Evolutionary conservation across 2,113 vertebrate species (phyloP).

Genomic region (Tapirus terrestris): DNA sequence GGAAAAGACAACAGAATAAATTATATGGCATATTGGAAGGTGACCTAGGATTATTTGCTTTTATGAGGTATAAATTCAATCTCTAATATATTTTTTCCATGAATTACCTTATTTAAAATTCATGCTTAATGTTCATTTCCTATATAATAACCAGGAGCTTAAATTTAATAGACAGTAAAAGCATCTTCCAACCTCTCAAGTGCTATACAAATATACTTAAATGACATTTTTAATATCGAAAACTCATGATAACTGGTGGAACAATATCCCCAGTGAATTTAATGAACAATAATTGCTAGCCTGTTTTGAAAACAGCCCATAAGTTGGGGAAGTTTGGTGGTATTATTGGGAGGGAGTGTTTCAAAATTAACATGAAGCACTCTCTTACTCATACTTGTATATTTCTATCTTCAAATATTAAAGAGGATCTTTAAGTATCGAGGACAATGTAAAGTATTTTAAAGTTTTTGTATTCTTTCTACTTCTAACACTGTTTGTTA

Average conservation of each 20-base stretch:
- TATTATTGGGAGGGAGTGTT: neutral
- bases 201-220: neutral
- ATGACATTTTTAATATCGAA: neutral
- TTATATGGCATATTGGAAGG: neutral
- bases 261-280: neutral
- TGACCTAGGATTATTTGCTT: neutral
- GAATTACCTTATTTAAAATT: conserved; percentile 5
- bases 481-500: neutral
- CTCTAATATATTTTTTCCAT: neutral
- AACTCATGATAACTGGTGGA: neutral
- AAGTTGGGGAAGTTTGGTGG: neutral
- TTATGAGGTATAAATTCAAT: neutral
- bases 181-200: neutral
- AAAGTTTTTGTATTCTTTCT: neutral
- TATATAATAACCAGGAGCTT: neutral
- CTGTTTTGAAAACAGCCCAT: neutral
- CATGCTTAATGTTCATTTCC: neutral
- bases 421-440: neutral
- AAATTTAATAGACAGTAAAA: neutral
- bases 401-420: neutral
- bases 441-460: neutral
- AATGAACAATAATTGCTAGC: neutral
- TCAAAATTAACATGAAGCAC: neutral
- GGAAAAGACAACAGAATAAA: neutral
- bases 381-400: neutral